Evolutionary conservation across 1,140 invertebrate species (phyloP).

Genomic region (Delia radicum): DNA sequence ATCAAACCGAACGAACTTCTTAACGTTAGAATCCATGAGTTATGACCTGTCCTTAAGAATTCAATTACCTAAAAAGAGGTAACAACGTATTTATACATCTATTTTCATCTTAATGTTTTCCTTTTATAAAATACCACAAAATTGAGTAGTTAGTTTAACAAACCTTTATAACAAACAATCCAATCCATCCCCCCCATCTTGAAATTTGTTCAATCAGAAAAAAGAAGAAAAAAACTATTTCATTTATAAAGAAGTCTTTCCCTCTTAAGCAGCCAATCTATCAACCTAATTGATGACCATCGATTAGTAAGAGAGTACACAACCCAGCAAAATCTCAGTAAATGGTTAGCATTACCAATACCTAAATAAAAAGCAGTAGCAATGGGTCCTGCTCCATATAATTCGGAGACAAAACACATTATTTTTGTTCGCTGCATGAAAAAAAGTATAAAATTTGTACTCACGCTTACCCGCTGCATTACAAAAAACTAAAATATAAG

Average conservation of each 20-base stretch:
- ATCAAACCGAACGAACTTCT: neutral
- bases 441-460: too few species aligned
- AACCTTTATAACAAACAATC: neutral
- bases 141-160: neutral
- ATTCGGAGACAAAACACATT: too few species aligned
- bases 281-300: neutral
- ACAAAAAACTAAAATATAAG: too few species aligned
- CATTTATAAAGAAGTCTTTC: neutral
- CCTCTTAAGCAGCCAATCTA: neutral
- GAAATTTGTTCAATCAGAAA: neutral
- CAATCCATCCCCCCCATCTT: neutral
- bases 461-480: too few species aligned
- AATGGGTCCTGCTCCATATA: too few species aligned
- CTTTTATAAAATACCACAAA: neutral
- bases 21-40: neutral
- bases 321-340: neutral
- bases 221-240: neutral
- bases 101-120: neutral
- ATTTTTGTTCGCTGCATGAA: too few species aligned
- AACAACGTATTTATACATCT: neutral
- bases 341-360: too few species aligned
- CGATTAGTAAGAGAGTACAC: neutral
- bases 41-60: neutral
- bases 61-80: constrained; percentile 4
- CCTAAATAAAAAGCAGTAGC: too few species aligned